Conservation (phyloP, 2,888 invertebrate genomes). For the Andricus curvator region DNA sequence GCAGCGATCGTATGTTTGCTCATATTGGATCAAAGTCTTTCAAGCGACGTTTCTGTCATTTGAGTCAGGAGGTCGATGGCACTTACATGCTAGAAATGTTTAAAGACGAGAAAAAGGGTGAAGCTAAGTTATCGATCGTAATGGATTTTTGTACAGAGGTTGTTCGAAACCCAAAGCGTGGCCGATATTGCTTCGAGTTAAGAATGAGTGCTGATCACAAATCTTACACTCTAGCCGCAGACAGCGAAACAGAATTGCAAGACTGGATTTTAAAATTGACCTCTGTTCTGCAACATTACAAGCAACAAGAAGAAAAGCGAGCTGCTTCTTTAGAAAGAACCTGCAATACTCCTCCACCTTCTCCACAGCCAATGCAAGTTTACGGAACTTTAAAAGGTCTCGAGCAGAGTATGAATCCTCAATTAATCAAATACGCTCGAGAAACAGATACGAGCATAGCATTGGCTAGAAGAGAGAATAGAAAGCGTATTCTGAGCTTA, state of each 20-base stretch:
- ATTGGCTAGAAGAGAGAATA: conserved; percentile 88
- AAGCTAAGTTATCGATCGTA: conserved; percentile 94
- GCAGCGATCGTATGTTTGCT: conserved; percentile 93
- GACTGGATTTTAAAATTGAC: conserved; percentile 92
- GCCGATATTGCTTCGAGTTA: conserved; percentile 92
- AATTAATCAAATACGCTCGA: conserved; percentile 92
- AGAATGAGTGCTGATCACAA: conserved; percentile 92
- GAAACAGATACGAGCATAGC: conserved; percentile 94
- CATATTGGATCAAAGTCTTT: conserved; percentile 96
- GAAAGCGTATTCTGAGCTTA: conserved; percentile 88
- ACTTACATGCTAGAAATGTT: conserved; percentile 94
- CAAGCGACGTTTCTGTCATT: conserved; percentile 93
- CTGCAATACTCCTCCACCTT: conserved; percentile 81
- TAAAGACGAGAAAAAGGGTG: conserved; percentile 95
- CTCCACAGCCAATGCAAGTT: conserved; percentile 82
- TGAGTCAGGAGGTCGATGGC: conserved; percentile 94
- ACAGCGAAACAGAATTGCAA: conserved; percentile 89
- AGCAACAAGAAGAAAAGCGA: conserved; percentile 89
- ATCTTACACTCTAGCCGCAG: conserved; percentile 91
- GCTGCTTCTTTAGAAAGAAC: conserved; percentile 83
- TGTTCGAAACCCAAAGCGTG: conserved; percentile 91
- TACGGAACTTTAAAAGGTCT: conserved; percentile 92
- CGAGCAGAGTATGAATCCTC: conserved; percentile 95
- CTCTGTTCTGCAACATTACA: conserved; percentile 91
- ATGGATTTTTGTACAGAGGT: conserved; percentile 97